phyloP scores from a whole-genome alignment of 2,888 invertebrate species.

The Neocrepidodera transversa region DNA sequence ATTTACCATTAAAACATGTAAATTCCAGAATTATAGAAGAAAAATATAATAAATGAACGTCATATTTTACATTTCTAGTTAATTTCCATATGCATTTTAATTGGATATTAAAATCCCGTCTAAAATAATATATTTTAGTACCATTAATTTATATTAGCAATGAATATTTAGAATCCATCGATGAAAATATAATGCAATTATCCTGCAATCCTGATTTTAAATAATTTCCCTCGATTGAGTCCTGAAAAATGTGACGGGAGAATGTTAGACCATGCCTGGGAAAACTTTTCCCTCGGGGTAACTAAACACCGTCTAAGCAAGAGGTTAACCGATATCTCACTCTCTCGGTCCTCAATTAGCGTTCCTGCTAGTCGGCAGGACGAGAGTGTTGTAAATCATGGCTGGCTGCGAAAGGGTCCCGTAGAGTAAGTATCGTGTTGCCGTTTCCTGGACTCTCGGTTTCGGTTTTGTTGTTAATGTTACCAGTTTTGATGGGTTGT shows the following conservation, averaged over 20 bases:
- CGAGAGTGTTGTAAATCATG: conserved; percentile 7
- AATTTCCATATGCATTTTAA: too few species aligned
- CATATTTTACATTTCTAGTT: too few species aligned
- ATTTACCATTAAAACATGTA: too few species aligned
- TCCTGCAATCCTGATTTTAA: neutral
- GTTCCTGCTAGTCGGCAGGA: conserved; percentile 4
- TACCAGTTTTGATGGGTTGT: conserved; percentile 8
- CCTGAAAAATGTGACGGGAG: conserved; percentile 8
- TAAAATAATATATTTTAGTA: too few species aligned
- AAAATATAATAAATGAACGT: too few species aligned
- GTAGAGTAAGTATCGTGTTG: conserved; percentile 14
- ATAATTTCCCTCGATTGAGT: conserved; percentile 3
- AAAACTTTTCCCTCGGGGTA: neutral
- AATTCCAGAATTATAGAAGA: too few species aligned
- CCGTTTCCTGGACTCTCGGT: conserved; percentile 7
- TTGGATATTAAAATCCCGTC: too few species aligned
- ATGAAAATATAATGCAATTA: neutral
- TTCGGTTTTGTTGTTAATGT: too few species aligned
- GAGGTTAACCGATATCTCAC: conserved; percentile 15
- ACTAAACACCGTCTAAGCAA: conserved; percentile 3
- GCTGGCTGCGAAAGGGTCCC: conserved; percentile 5
- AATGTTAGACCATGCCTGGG: neutral
- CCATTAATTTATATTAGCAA: too few species aligned
- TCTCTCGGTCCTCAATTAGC: conserved; percentile 16
- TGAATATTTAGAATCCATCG: too few species aligned